A percentile compares a stretch with the other conserved stretches of the same genome.
Conservation (phyloP, 2,113 vertebrate species). For the Scartelaos histophorus region DNA sequence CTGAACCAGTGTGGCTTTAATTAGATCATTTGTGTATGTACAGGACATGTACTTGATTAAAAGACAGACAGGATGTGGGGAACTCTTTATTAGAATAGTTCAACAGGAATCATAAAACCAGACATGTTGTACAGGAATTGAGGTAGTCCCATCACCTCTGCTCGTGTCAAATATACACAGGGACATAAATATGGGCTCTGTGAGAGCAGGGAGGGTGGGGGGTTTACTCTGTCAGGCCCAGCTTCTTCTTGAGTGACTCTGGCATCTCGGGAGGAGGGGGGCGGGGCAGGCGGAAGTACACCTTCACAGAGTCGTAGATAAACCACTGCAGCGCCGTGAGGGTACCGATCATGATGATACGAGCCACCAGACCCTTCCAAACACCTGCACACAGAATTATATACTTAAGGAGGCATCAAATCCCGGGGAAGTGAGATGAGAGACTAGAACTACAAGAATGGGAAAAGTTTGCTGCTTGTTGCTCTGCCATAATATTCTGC, state of each 20-base stretch:
- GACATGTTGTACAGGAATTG: slow-evolving; percentile 40
- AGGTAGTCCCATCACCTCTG: slow-evolving; percentile 28
- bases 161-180: slow-evolving; percentile 50
- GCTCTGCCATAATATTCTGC: no score
- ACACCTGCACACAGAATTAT: slow-evolving; percentile 79
- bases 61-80: slow-evolving; percentile 21
- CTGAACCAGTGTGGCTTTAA: no score
- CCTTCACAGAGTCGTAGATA: slow-evolving; percentile 99
- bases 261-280: slow-evolving; percentile 99
- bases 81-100: slow-evolving; percentile 63
- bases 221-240: slow-evolving; percentile 87
- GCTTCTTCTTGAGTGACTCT: slow-evolving; percentile 98
- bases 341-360: slow-evolving; percentile 99
- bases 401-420: no score
- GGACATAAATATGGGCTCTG: slow-evolving; percentile 64
- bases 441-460: no score
- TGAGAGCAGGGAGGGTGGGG: slow-evolving; percentile 1
- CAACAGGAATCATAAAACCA: slow-evolving; percentile 71
- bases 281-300: slow-evolving; percentile 97
- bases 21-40: no score
- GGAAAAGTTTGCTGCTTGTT: no score
- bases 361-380: slow-evolving; percentile 96
- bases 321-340: slow-evolving; percentile 99
- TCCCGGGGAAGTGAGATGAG: no score
- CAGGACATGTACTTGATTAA: background rate